Percentiles rank a stretch among this genome's conserved stretches.
Evolutionary conservation across 2,797 vertebrate species (phyloP).

Genomic region (Etheostoma perlongum): DNA sequence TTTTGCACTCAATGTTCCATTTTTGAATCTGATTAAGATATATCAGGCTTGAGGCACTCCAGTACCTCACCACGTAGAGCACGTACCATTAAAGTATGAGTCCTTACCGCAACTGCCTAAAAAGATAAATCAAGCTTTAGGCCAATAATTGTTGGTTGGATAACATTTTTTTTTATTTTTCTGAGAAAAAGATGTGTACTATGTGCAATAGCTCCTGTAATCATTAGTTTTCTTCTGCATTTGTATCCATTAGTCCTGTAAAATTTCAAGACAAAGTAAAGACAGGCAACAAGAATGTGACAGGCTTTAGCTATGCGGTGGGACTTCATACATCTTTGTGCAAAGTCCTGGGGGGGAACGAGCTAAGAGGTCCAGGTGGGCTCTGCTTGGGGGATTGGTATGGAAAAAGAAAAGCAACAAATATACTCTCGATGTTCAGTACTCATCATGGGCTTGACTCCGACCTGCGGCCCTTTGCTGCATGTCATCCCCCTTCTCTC

Average conservation of each 20-base stretch:
- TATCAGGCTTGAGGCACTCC: too few species aligned
- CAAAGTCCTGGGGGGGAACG: constrained; percentile 13
- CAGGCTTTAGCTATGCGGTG: constrained; percentile 16
- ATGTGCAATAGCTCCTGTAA: not conserved
- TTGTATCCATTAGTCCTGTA: constrained; percentile 3
- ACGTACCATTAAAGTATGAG: too few species aligned
- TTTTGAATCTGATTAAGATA: not conserved
- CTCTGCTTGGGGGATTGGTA: constrained; percentile 12
- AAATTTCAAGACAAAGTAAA: constrained; percentile 6
- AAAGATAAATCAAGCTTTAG: not conserved
- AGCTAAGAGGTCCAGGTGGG: constrained; percentile 26
- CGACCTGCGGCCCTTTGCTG: too few species aligned
- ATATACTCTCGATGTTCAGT: not conserved
- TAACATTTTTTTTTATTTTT: not conserved
- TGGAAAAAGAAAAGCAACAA: constrained; percentile 27
- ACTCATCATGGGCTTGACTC: not conserved
- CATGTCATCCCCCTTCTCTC: too few species aligned
- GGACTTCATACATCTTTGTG: constrained; percentile 34
- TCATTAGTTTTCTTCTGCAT: not conserved
- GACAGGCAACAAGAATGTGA: constrained; percentile 29
- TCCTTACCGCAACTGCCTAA: too few species aligned
- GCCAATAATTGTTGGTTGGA: not conserved
- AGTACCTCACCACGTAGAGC: too few species aligned
- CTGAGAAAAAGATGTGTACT: not conserved
- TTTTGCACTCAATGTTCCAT: not conserved